Base-by-base conservation (phyloP, 1,140 invertebrate species). In the Octopus sinensis region DNA sequence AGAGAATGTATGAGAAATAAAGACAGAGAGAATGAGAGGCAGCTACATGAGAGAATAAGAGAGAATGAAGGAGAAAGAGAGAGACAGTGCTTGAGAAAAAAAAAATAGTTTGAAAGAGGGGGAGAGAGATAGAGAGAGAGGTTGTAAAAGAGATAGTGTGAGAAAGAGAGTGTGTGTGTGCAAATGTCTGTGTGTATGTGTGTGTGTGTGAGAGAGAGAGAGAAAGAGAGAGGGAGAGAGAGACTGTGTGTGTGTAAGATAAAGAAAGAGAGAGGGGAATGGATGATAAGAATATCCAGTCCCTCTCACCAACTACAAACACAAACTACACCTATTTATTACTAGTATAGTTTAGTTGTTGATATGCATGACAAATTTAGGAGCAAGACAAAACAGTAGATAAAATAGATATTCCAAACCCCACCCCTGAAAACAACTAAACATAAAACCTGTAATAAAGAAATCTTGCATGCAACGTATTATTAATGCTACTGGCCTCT, bases 111-210 rank as follows among this genome's bases (percentile, higher is more conserved):
- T 43, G 53, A 82, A 53, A 79, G 3, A 77, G 17, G 56, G 68
- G 52, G 78, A 73, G 62, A 75, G 68, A 17, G 54, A 53, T 62
- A 54, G 79, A 80, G 73, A 82, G 71, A 82, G 79, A 82, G 68
- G 80, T n/a, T 79, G 79, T 51, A 53, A 54, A 62, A 80, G 53
- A 80, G 79, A 82, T 23, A 80, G 79, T 80, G 68, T 54, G 79
- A 82, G 79, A 82, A 71, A 80, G 5, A 82, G 82, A 80, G 73
- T 54, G 56, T 43, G 4, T 43, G 4, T 52, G 6, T 10, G 54
- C 12, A 12, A 6, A 52, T 7, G 75, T 3, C 23, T 54, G 54
- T 17, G 52, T 43, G 52, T 2, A 51, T 13, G 52, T 75, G 54
- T 62, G 54, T 54, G 54, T 12, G 54, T 54, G 79, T 30, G 79